phyloP scores from a whole-genome alignment of 2,888 invertebrate genomes.

The Dinocampus coccinellae region DNA sequence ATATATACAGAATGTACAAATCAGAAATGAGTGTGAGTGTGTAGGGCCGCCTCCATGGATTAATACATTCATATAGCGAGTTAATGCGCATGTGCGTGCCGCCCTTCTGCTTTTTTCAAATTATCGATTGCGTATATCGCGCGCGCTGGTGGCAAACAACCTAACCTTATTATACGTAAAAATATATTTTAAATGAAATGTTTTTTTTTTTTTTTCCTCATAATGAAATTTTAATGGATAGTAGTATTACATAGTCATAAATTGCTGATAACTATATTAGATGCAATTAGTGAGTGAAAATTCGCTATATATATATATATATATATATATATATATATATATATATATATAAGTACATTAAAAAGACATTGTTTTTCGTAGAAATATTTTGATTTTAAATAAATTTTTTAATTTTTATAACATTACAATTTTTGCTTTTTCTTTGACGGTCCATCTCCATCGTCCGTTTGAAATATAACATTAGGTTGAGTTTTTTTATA shows the following conservation, averaged over 20 bases:
- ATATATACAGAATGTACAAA: neutral
- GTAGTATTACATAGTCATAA: neutral
- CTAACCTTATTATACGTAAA: neutral
- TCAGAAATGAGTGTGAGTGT: neutral
- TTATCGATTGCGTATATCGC: neutral
- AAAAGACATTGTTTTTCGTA: neutral
- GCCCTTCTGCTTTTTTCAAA: neutral
- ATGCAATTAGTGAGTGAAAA: neutral
- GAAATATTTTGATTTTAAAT: slow-evolving; percentile 8
- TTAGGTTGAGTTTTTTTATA: slow-evolving; percentile 91
- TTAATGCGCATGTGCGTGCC: neutral
- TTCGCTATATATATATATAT: neutral
- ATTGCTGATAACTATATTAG: neutral
- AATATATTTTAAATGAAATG: neutral
- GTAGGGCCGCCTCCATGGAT: slow-evolving; percentile 5
- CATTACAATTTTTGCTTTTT: slow-evolving; percentile 71
- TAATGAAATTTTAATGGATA: neutral
- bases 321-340: too few species aligned
- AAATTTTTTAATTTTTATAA: neutral
- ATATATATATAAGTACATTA: neutral
- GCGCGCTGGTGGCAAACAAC: neutral
- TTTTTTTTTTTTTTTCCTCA: neutral
- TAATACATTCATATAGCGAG: neutral
- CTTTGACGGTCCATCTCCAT: slow-evolving; percentile 70
- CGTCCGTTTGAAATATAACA: slow-evolving; percentile 79